Conservation (phyloP, 2,797 vertebrate genomes). For the Gallinago solitaria region DNA sequence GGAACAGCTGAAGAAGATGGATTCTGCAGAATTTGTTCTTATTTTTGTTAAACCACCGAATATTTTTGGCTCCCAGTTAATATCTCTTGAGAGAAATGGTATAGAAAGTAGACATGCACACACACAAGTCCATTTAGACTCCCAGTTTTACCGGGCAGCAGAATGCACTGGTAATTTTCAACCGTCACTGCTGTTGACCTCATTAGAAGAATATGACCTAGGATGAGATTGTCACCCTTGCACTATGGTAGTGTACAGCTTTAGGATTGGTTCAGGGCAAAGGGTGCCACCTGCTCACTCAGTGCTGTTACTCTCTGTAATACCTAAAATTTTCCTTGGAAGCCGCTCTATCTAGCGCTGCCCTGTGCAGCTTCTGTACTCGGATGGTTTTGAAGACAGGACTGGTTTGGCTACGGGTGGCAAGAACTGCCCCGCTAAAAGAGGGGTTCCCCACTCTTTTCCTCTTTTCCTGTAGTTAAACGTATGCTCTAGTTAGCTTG, state of each 20-base stretch:
- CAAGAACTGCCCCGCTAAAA: slow-evolving; percentile 14
- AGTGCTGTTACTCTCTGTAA: not conserved
- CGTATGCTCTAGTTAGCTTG: not conserved
- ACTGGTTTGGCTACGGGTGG: not conserved
- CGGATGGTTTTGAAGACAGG: not conserved
- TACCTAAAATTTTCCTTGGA: not conserved
- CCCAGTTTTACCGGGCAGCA: not conserved
- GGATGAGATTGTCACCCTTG: not conserved
- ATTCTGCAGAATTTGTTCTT: not conserved
- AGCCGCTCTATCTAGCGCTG: not conserved
- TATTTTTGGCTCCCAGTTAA: not conserved
- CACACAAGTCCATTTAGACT: not conserved
- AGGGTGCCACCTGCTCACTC: not conserved
- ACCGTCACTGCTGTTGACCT: not conserved
- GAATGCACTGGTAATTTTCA: not conserved
- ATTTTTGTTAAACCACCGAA: not conserved
- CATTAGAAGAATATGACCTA: not conserved
- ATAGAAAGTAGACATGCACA: not conserved
- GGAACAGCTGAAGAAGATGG: not conserved
- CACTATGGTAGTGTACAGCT: not conserved
- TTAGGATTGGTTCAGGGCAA: not conserved
- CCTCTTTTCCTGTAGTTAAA: slow-evolving; percentile 10
- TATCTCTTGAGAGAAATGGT: not conserved
- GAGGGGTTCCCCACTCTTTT: not conserved
- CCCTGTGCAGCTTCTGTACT: not conserved